Conservation (phyloP, 2,113 vertebrate genomes). For the Arizona elegans region DNA sequence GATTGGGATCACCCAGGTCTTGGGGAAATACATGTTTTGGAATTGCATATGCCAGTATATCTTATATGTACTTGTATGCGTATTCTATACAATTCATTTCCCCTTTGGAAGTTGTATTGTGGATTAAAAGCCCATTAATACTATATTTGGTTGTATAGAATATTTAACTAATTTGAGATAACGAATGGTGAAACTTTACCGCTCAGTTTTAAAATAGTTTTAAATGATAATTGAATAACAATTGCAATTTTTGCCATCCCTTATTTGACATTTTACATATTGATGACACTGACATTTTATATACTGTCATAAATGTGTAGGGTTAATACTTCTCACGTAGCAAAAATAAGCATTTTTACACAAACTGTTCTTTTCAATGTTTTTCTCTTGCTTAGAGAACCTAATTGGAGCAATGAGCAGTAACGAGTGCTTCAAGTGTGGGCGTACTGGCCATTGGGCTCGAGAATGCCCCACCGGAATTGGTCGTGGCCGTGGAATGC, state of each 20-base stretch:
- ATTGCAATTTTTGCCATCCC: background rate
- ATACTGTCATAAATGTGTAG: background rate
- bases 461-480: constrained; percentile 89
- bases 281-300: background rate
- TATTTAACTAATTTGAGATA: background rate
- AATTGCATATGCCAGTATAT: background rate
- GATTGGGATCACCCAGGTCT: background rate
- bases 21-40: background rate
- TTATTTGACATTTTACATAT: background rate
- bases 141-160: background rate
- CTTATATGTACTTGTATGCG: background rate
- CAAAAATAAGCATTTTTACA: background rate
- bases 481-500: constrained; percentile 85
- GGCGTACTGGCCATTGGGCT: constrained; percentile 93
- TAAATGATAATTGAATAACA: background rate
- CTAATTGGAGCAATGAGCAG: constrained; percentile 86
- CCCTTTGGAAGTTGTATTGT: background rate
- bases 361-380: background rate
- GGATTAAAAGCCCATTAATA: background rate
- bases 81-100: background rate
- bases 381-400: constrained; percentile 41
- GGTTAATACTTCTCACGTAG: background rate
- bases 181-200: background rate
- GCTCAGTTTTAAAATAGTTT: background rate
- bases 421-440: constrained; percentile 97